Base-by-base conservation (phyloP, 2,797 vertebrate species). In the Acanthurus leucopareius region DNA sequence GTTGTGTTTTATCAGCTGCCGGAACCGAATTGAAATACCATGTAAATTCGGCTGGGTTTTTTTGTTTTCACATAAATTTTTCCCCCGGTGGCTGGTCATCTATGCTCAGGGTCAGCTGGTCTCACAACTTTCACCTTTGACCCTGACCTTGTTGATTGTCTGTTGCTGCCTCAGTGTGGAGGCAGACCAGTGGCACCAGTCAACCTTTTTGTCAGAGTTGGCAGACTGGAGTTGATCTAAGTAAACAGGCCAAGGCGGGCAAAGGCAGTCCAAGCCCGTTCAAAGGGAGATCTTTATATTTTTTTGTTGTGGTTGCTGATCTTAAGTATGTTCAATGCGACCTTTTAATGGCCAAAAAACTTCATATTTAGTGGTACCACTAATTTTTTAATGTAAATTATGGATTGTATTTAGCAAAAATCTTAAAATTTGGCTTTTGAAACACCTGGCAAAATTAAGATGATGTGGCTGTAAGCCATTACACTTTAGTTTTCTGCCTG, bases 171-270 rank as follows among this genome's bases (percentile, higher is more conserved):
- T 71, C 66, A 32, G 73, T 49, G 65, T 72, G 78, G 57, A 47
- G 53, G 51, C 84, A 80, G 86, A 85, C 75, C 68, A 47, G 67
- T 54, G 84, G 73, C 73, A 79, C 82, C 74, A 60, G 44, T 65
- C 38, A 32, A 17, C 45, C 38, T 48, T 28, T 66, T 16, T 38
- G 61, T 53, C 32, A 54, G 9, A 1, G 1, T 28, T 15, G 53
- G 16, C 22, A 15, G 32, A 32, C 32, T 5, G 5, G 32, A 4
- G 32, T 32, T 32, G 42, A 48, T 70, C 48, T 53, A 4, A 66
- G 3, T 20, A 5, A 61, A 32, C 13, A 11, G 10, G 9, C 28
- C 32, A 32, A 72, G 19, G 13, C 22, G 35, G 35, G 4, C 1
- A 10, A 28, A 47, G 13, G 28, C 47, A 52, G 32, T 35, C n/a